phyloP scores from a whole-genome alignment of 2,113 vertebrate species.

The Pedetes capensis region DNA sequence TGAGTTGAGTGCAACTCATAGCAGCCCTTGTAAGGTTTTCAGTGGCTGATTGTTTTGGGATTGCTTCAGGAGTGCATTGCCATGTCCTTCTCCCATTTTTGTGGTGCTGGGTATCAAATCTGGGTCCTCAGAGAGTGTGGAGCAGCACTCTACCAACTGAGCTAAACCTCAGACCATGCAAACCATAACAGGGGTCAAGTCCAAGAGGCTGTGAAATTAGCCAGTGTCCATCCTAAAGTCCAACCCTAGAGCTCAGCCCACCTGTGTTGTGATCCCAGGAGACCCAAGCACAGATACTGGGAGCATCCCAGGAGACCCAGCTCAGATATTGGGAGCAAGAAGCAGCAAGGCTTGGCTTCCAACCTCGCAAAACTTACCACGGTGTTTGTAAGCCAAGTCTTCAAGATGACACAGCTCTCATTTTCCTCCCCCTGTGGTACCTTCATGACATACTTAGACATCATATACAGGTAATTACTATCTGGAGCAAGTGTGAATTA shows the following conservation, averaged over 20 bases:
- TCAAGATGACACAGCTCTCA: background rate
- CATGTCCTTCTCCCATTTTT: no score
- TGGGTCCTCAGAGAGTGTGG: no score
- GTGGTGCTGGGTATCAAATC: no score
- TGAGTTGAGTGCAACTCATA: no score
- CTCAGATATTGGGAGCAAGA: background rate
- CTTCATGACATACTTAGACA: slow-evolving; percentile 70
- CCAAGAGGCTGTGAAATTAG: background rate
- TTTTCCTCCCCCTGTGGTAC: slow-evolving; percentile 68
- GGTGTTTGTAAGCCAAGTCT: background rate
- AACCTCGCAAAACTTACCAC: background rate
- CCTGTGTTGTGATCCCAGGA: background rate
- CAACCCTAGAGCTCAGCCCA: background rate
- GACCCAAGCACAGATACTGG: background rate
- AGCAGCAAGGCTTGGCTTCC: background rate
- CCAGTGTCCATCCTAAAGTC: background rate
- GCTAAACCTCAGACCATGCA: no score
- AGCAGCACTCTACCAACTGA: no score
- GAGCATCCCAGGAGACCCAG: background rate
- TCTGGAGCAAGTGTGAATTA: slow-evolving; percentile 80
- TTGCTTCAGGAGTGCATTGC: no score
- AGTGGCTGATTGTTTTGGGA: no score
- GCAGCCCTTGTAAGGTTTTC: no score
- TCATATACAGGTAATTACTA: slow-evolving; percentile 78
- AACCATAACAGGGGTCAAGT: background rate